These are phyloP conservation scores for Ophion slaviceki DNA, from an alignment of 2,888 invertebrate species.

Conservation along the genomic window DNA sequence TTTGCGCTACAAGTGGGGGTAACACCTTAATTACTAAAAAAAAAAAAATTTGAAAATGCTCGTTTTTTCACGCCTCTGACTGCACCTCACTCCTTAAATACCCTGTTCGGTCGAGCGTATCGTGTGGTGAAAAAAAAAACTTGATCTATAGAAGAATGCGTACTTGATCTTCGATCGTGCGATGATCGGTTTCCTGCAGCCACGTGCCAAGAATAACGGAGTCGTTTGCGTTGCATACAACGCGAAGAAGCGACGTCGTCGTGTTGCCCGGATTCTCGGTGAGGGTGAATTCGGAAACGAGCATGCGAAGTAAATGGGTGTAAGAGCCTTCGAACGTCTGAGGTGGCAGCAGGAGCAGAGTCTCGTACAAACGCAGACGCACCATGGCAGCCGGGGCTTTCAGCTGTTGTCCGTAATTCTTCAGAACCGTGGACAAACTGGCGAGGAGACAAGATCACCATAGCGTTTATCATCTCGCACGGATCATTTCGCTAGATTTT, in stretches of 20 bases:
- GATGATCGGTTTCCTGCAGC: conserved; percentile 98
- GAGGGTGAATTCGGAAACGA: conserved; percentile 97
- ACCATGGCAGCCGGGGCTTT: conserved; percentile 98
- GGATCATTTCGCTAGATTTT: neutral
- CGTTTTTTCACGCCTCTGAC: too few species aligned
- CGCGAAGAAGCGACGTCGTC: conserved; percentile 92
- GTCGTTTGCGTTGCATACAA: conserved; percentile 94
- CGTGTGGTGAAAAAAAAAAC: neutral
- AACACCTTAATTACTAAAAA: too few species aligned
- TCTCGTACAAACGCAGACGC: conserved; percentile 95
- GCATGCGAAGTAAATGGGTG: conserved; percentile 94
- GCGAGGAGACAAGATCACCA: conserved; percentile 70
- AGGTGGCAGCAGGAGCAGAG: conserved; percentile 90
- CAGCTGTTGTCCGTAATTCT: conserved; percentile 95
- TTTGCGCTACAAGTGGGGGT: too few species aligned
- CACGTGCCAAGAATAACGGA: conserved; percentile 97
- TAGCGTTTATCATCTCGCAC: neutral
- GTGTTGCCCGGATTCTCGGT: conserved; percentile 97
- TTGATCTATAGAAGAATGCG: conserved; percentile 62
- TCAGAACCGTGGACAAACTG: conserved; percentile 93
- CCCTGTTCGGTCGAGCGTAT: too few species aligned
- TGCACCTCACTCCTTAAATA: too few species aligned
- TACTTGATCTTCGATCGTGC: conserved; percentile 98
- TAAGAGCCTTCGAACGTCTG: conserved; percentile 93
- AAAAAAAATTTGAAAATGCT: too few species aligned